Conservation (phyloP, 2,113 vertebrate species). For the Echinops telfairi region DNA sequence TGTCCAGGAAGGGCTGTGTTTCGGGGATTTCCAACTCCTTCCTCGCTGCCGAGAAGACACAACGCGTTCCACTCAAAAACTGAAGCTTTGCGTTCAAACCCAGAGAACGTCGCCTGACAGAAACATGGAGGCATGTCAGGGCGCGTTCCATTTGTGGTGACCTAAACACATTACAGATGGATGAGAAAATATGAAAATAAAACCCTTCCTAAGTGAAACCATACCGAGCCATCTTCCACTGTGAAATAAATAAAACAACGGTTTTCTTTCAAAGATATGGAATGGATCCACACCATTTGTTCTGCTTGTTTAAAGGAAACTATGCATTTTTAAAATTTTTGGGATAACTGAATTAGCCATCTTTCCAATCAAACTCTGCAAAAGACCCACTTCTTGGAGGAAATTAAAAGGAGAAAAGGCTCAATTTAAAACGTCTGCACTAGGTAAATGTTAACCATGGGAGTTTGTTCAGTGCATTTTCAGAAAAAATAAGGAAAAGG, state of each 20-base stretch:
- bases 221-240: not conserved
- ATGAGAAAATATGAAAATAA: not conserved
- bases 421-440: no score
- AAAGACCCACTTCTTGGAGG: not conserved
- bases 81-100: not conserved
- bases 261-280: conserved; percentile 3
- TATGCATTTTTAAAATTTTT: not conserved
- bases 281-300: not conserved
- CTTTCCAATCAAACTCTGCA: not conserved
- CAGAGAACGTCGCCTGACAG: not conserved
- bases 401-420: not conserved
- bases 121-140: not conserved
- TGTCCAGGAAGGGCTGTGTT: not conserved
- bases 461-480: no score
- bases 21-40: no score
- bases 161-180: not conserved
- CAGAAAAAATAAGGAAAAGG: no score
- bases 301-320: not conserved
- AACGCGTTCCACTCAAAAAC: not conserved
- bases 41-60: not conserved
- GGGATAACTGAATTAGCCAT: not conserved
- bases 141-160: not conserved
- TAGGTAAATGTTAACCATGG: no score
- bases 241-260: not conserved
- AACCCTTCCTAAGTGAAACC: conserved; percentile 21